A percentile compares a stretch with the other conserved stretches of the same genome.
Evolutionary conservation across 1,140 invertebrate species (phyloP).

Genomic region (Cydia amplana): DNA sequence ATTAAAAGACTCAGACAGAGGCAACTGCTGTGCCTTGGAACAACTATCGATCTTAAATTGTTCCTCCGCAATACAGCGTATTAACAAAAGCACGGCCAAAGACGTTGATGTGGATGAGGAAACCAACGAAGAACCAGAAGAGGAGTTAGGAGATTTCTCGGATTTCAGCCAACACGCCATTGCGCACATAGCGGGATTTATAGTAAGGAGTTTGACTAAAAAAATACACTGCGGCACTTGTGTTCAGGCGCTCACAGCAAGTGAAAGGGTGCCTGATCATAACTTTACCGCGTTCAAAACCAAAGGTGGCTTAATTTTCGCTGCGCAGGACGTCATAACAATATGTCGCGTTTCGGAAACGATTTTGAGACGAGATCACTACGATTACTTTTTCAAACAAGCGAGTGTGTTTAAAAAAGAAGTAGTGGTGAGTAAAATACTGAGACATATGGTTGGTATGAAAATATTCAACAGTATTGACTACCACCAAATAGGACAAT

Average conservation of each 20-base stretch:
- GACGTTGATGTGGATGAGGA: not conserved
- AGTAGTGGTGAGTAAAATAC: not conserved
- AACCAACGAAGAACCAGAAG: not conserved
- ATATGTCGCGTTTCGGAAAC: not conserved
- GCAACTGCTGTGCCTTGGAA: constrained; percentile 29
- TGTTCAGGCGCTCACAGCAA: not conserved
- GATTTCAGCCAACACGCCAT: not conserved
- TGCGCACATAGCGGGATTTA: not conserved
- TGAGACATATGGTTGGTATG: not conserved
- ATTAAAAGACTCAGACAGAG: constrained; percentile 2
- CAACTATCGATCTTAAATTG: not conserved
- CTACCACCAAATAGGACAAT: not conserved
- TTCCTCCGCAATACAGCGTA: not conserved
- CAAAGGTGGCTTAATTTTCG: not conserved
- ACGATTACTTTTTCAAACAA: not conserved
- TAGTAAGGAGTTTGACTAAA: not conserved
- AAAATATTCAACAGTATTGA: not conserved
- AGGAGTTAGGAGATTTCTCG: not conserved
- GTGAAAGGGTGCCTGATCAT: not conserved
- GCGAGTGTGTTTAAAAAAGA: not conserved
- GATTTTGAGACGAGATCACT: not conserved
- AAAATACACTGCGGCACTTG: not conserved
- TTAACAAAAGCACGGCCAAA: not conserved
- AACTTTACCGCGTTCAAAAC: not conserved
- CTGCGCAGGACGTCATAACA: not conserved